These are phyloP conservation scores for Notolabrus celidotus DNA, from an alignment of 2,797 vertebrate species.

Conservation along the genomic window DNA sequence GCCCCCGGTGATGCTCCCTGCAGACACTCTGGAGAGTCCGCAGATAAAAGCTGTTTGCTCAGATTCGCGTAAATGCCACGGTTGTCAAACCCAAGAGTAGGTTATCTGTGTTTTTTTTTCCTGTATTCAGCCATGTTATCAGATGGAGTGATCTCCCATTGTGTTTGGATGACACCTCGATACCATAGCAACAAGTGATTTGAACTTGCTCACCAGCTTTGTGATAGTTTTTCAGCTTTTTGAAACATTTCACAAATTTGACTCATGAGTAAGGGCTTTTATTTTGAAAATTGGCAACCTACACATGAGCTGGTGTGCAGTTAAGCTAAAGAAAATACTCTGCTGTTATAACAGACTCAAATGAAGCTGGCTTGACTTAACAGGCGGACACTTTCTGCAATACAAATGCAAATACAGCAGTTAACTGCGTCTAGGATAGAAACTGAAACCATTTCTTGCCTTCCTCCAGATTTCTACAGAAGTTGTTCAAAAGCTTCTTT, in stretches of 20 bases:
- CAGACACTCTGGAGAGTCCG: conserved; percentile 62
- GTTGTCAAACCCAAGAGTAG: conserved; percentile 75
- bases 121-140: conserved; percentile 64
- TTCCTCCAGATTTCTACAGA: neutral
- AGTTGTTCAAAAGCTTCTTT: neutral
- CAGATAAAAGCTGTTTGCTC: conserved; percentile 82
- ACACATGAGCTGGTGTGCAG: neutral
- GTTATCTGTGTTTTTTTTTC: conserved; percentile 59
- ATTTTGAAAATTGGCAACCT: neutral
- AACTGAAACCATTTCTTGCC: conserved; percentile 11
- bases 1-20: conserved; percentile 59
- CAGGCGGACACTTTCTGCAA: neutral
- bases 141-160: conserved; percentile 50
- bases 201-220: conserved; percentile 21
- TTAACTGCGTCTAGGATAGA: conserved; percentile 17
- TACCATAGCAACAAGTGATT: conserved; percentile 40
- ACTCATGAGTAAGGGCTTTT: neutral
- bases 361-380: conserved; percentile 4
- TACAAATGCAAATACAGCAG: neutral
- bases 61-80: conserved; percentile 82
- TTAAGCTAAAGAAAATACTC: neutral
- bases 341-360: conserved; percentile 8
- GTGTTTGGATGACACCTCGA: conserved; percentile 55
- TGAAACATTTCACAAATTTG: too few species aligned
- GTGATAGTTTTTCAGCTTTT: neutral